A percentile compares a stretch with the other conserved stretches of the same genome.
Evolutionary conservation across 2,888 invertebrate species (phyloP).

Genomic region (Gerosis bhagava): DNA sequence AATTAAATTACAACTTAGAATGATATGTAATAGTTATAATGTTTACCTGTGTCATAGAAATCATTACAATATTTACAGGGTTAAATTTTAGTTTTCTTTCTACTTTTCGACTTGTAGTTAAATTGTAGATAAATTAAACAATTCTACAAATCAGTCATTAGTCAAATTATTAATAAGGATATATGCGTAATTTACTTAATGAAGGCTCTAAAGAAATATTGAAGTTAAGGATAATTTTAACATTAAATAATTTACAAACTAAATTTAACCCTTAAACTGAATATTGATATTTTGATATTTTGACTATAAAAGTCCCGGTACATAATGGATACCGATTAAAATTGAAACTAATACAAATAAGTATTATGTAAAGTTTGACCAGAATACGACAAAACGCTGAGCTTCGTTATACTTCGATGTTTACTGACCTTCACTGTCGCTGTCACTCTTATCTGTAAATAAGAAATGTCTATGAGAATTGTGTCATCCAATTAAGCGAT

Average conservation of each 20-base stretch:
- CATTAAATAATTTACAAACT: too few species aligned
- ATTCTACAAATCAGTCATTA: too few species aligned
- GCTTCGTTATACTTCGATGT: slow-evolving; percentile 40
- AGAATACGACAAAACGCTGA: slow-evolving; percentile 75
- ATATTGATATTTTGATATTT: too few species aligned
- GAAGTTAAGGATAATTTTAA: too few species aligned
- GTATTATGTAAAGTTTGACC: slow-evolving; percentile 80
- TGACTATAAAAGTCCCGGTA: slow-evolving; percentile 47
- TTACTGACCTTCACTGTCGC: slow-evolving; percentile 96
- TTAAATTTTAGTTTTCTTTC: slow-evolving; percentile 3
- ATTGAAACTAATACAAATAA: slow-evolving; percentile 64
- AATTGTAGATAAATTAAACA: too few species aligned
- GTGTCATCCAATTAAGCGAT: slow-evolving; percentile 18
- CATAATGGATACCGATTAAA: slow-evolving; percentile 50
- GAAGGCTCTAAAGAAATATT: too few species aligned
- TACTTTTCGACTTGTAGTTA: too few species aligned
- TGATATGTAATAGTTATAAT: slow-evolving; percentile 16
- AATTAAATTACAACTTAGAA: too few species aligned
- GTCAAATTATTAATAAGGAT: too few species aligned
- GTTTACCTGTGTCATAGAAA: slow-evolving; percentile 16
- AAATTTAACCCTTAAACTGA: slow-evolving; percentile 10
- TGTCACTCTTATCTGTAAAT: slow-evolving; percentile 94
- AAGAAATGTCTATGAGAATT: slow-evolving; percentile 17
- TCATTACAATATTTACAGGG: slow-evolving; percentile 1
- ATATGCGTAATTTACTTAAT: too few species aligned